phyloP scores from a whole-genome alignment of 1,140 invertebrate species.

The Pectinophora gossypiella region DNA sequence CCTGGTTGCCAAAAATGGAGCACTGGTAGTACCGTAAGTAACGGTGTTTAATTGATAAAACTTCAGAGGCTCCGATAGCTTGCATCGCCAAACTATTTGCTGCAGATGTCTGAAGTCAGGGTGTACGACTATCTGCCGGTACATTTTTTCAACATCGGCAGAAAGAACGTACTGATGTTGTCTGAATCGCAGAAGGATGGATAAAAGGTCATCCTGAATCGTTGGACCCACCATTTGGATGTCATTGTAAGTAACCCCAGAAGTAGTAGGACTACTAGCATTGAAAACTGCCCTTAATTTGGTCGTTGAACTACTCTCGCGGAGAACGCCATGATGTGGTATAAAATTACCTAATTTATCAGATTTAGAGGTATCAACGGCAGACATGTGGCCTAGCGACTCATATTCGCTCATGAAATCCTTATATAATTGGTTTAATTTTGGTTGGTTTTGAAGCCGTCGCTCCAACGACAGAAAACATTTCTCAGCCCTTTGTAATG shows the following conservation, averaged over 20 bases:
- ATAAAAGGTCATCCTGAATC: slow-evolving; percentile 42
- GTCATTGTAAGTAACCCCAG: slow-evolving; percentile 36
- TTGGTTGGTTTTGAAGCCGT: slow-evolving; percentile 8
- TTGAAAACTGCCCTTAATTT: too few species aligned
- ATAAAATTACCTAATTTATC: background rate
- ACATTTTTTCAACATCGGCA: too few species aligned
- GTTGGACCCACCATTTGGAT: too few species aligned
- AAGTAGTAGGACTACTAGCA: too few species aligned
- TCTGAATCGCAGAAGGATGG: slow-evolving; percentile 29
- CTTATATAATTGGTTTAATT: slow-evolving; percentile 13
- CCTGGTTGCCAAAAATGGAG: background rate
- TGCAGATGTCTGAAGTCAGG: slow-evolving; percentile 31
- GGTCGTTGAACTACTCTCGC: too few species aligned
- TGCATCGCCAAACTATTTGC: slow-evolving; percentile 38
- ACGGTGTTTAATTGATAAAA: too few species aligned
- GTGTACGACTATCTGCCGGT: slow-evolving; percentile 37
- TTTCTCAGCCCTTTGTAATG: slow-evolving; percentile 16
- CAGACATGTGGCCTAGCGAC: slow-evolving; percentile 18
- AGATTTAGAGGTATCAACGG: background rate
- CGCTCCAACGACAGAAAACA: slow-evolving; percentile 21
- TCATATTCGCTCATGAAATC: too few species aligned
- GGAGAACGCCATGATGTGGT: too few species aligned
- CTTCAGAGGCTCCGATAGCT: slow-evolving; percentile 14
- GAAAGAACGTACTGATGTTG: too few species aligned
- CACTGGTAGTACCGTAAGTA: too few species aligned